Evolutionary conservation across 2,113 vertebrate species (phyloP).

Genomic region (Oryzias javanicus): DNA sequence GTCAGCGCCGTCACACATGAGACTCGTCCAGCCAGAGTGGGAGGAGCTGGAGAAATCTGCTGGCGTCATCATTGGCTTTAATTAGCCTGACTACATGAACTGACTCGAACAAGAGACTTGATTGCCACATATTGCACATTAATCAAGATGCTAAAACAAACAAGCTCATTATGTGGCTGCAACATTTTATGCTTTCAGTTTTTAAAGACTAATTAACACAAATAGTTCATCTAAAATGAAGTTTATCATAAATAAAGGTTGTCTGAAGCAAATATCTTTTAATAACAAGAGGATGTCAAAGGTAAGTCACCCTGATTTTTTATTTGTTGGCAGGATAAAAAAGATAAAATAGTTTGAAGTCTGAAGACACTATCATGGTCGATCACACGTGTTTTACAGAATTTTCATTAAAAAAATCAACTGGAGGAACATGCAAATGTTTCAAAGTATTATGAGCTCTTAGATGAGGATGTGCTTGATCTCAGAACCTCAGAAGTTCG

Average conservation of each 20-base stretch:
- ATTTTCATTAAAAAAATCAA: background rate
- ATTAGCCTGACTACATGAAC: background rate
- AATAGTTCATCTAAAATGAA: too few species aligned
- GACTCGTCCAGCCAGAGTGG: background rate
- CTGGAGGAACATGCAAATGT: background rate
- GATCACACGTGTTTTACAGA: background rate
- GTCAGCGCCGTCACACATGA: background rate
- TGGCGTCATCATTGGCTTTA: background rate
- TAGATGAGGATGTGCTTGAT: too few species aligned
- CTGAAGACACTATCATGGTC: background rate
- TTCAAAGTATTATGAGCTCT: too few species aligned
- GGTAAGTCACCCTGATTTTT: too few species aligned
- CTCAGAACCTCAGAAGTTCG: too few species aligned
- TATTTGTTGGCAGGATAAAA: background rate
- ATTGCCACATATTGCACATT: background rate
- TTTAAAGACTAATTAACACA: too few species aligned
- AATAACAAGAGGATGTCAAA: too few species aligned
- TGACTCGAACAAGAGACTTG: slow-evolving; percentile 4
- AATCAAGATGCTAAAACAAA: background rate
- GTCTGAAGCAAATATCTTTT: too few species aligned
- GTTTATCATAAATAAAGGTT: too few species aligned
- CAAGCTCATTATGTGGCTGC: background rate
- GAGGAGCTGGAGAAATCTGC: background rate
- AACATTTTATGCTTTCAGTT: too few species aligned
- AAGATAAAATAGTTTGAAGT: background rate